Evolutionary conservation across 2,797 vertebrate species (phyloP).

Genomic region (Anolis apletophallus): DNA sequence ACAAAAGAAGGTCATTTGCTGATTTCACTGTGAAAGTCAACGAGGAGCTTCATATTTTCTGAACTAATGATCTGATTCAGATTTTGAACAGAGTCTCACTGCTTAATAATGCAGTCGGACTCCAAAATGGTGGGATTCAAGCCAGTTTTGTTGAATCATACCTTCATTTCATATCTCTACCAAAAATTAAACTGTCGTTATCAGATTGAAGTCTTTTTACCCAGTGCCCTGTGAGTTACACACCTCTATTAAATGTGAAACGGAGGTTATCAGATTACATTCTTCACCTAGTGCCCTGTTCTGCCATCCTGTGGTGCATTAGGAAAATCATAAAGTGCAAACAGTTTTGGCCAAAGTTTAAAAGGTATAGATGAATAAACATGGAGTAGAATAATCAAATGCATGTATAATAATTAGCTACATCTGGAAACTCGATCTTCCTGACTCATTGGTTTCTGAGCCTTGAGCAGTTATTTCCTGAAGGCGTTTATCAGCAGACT

Average conservation of each 20-base stretch:
- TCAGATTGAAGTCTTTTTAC: background rate
- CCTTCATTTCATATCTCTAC: background rate
- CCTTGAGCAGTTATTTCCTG: constrained; percentile 10
- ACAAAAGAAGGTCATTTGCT: too few relatives aligned
- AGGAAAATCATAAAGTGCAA: background rate
- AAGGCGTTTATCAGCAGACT: background rate
- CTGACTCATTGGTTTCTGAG: constrained; percentile 23
- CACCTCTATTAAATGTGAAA: background rate
- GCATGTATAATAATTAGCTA: background rate
- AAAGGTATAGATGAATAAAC: background rate
- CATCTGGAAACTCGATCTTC: background rate
- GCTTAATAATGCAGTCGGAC: too few relatives aligned
- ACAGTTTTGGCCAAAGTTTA: background rate
- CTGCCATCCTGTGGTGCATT: background rate
- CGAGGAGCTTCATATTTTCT: background rate
- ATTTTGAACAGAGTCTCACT: background rate
- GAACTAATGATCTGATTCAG: background rate
- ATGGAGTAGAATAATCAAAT: constrained; percentile 1
- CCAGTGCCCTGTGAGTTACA: background rate
- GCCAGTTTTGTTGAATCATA: background rate
- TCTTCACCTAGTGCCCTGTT: background rate
- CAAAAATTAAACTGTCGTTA: background rate
- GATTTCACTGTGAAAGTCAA: background rate
- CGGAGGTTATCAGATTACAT: background rate
- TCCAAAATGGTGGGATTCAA: too few relatives aligned